Conservation (phyloP, 2,113 vertebrate genomes). For the Podarcis muralis region DNA sequence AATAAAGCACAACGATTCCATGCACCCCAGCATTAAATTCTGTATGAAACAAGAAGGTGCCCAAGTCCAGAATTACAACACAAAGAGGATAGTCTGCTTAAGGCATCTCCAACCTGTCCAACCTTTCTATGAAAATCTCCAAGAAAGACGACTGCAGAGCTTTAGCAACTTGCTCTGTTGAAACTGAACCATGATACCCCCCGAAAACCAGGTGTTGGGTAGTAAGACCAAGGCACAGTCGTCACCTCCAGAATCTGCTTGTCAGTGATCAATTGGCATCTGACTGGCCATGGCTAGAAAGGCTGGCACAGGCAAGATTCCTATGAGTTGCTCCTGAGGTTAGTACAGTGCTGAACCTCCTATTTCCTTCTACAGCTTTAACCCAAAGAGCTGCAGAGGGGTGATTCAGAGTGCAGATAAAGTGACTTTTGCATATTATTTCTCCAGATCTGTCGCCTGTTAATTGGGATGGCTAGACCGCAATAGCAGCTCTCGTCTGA, state of each 20-base stretch:
- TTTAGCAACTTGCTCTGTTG: neutral
- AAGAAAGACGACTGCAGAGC: neutral
- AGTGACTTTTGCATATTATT: neutral
- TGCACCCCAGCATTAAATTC: neutral
- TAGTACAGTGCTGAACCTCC: neutral
- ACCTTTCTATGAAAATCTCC: neutral
- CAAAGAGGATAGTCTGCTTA: too few species aligned
- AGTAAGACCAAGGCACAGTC: neutral
- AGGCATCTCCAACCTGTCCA: neutral
- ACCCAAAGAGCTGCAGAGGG: neutral
- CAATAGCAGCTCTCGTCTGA: neutral
- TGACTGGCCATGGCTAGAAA: too few species aligned
- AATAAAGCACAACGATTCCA: neutral
- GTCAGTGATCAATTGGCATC: neutral
- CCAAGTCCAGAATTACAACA: neutral
- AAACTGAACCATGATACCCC: neutral
- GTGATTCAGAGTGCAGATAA: conserved; percentile 1
- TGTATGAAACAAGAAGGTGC: neutral
- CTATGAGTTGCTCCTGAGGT: neutral
- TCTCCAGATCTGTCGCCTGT: neutral
- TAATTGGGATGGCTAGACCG: neutral
- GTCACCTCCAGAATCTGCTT: neutral
- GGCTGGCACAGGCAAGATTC: neutral
- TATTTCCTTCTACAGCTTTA: neutral
- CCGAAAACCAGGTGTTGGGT: neutral